Evolutionary conservation across 2,113 vertebrate genomes (phyloP).

Genomic region (Pantherophis guttatus): DNA sequence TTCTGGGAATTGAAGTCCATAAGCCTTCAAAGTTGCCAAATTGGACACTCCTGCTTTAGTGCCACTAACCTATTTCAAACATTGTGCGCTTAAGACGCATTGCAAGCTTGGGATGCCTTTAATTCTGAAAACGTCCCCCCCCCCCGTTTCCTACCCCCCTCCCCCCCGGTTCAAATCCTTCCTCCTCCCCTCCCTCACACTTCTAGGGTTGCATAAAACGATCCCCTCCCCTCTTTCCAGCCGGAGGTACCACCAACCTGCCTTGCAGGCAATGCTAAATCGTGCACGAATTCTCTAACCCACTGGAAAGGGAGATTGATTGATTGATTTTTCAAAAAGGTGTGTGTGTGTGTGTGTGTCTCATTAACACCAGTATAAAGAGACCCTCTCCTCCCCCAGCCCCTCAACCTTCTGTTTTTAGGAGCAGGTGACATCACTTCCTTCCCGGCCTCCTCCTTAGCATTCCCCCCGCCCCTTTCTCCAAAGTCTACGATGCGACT

Average conservation of each 20-base stretch:
- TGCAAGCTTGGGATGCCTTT: not conserved
- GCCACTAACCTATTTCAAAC: too few relatives aligned
- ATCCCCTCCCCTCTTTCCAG: too few relatives aligned
- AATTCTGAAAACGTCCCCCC: not conserved
- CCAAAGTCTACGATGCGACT: not conserved
- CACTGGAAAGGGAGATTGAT: not conserved
- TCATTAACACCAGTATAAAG: not conserved
- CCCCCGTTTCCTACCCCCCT: too few relatives aligned
- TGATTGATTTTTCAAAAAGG: too few relatives aligned
- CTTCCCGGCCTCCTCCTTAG: conserved; percentile 37
- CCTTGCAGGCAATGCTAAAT: not conserved
- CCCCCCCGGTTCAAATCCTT: not conserved
- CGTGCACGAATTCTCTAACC: not conserved
- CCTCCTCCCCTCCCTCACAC: not conserved
- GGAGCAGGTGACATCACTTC: conserved; percentile 38
- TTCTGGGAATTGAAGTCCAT: too few relatives aligned
- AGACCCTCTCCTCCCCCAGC: too few relatives aligned
- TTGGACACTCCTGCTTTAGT: too few relatives aligned
- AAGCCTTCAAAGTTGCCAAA: too few relatives aligned
- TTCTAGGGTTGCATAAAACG: not conserved
- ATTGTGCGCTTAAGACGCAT: not conserved
- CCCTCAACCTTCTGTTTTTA: not conserved
- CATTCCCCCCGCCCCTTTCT: not conserved
- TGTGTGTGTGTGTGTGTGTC: too few relatives aligned
- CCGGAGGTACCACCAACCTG: not conserved